Conservation (phyloP, 2,888 invertebrate genomes). For the Drosophila anceps region DNA sequence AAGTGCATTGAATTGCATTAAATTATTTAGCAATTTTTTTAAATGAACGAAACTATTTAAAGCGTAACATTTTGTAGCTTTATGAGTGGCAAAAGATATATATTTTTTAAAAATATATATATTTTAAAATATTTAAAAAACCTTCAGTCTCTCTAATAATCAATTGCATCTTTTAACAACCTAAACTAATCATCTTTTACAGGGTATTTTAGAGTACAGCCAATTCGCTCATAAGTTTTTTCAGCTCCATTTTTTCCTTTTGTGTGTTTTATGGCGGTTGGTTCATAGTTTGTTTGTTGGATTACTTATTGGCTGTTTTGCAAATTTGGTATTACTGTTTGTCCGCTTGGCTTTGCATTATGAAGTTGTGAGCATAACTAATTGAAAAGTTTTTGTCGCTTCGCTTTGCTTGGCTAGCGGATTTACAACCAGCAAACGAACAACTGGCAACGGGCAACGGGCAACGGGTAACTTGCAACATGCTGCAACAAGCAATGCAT, state of each 20-base stretch:
- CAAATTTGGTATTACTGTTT: constrained; percentile 66
- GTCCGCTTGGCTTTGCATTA: constrained; percentile 62
- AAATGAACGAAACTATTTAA: too few relatives aligned
- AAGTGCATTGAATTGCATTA: constrained; percentile 1
- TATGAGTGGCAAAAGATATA: not conserved
- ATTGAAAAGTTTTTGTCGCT: constrained; percentile 74
- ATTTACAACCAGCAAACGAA: constrained; percentile 42
- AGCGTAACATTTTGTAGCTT: not conserved
- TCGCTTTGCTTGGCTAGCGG: constrained; percentile 42
- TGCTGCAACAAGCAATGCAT: constrained; percentile 21
- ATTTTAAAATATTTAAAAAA: too few relatives aligned
- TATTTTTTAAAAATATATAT: too few relatives aligned
- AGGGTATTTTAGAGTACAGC: constrained; percentile 8
- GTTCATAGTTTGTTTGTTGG: constrained; percentile 48
- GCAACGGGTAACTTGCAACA: constrained; percentile 7
- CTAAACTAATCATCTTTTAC: not conserved
- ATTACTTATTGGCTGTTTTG: constrained; percentile 69
- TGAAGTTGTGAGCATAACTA: constrained; percentile 78
- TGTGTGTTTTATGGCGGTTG: constrained; percentile 2
- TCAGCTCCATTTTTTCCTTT: constrained; percentile 14
- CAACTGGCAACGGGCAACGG: constrained; percentile 12
- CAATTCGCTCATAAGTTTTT: not conserved
- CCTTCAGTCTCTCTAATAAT: too few relatives aligned
- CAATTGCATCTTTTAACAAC: too few relatives aligned
- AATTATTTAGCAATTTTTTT: constrained; percentile 2